Evolutionary conservation across 1,140 invertebrate genomes (phyloP).

Genomic region (Cotesia chilonis): DNA sequence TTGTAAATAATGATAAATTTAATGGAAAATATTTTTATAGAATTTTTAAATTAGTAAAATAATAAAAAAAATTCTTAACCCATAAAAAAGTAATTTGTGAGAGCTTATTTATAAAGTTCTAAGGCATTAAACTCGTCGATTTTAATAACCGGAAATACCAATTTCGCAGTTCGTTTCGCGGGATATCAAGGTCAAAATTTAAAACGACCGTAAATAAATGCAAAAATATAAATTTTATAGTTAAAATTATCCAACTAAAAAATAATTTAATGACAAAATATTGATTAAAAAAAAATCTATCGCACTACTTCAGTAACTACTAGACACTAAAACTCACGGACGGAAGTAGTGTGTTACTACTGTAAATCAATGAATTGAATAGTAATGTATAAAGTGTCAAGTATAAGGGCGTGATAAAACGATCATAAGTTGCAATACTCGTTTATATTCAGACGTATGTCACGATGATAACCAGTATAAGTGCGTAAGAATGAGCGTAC

Average conservation of each 20-base stretch:
- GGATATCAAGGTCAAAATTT: constrained; percentile 32
- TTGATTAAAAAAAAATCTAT: neutral
- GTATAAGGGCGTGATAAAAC: constrained; percentile 25
- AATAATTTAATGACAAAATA: neutral
- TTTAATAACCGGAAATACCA: constrained; percentile 37
- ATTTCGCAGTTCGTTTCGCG: constrained; percentile 20
- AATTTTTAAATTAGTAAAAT: too few relatives aligned
- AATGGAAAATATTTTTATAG: too few relatives aligned
- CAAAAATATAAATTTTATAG: neutral
- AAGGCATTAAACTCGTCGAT: neutral
- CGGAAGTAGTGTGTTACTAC: constrained; percentile 25
- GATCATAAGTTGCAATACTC: constrained; percentile 13
- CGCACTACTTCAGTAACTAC: neutral
- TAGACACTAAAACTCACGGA: neutral
- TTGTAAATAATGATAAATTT: too few relatives aligned
- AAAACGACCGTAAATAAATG: constrained; percentile 9
- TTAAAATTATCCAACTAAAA: constrained; percentile 1
- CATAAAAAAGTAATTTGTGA: too few relatives aligned
- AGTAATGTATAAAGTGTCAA: constrained; percentile 10
- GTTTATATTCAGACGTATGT: too few relatives aligned
- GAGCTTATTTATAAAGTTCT: neutral
- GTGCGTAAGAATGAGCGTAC: too few relatives aligned
- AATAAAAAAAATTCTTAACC: constrained; percentile 14
- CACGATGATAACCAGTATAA: too few relatives aligned
- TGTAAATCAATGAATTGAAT: constrained; percentile 22